A percentile compares a stretch with the other conserved stretches of the same genome.
Conservation (phyloP, 2,113 vertebrate species). For the Cyprinus carpio region DNA sequence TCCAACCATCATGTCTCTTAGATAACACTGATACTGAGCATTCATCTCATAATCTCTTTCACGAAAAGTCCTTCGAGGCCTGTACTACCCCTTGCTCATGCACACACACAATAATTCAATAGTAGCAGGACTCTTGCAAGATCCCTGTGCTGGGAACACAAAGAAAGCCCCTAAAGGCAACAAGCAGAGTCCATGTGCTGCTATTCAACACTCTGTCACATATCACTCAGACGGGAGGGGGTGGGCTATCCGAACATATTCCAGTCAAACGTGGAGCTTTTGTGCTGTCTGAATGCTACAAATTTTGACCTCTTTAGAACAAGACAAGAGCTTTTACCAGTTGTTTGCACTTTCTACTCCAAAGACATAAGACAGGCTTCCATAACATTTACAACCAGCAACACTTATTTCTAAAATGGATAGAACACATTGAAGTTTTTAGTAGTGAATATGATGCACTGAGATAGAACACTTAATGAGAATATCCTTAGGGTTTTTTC, state of each 20-base stretch:
- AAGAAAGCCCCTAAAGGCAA: slow-evolving; percentile 50
- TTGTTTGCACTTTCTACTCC: neutral
- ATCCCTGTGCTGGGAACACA: slow-evolving; percentile 47
- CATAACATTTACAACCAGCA: neutral
- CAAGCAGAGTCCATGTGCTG: slow-evolving; percentile 25
- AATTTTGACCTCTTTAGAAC: neutral
- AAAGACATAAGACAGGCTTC: neutral
- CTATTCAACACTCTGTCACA: slow-evolving; percentile 35
- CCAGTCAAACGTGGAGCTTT: neutral
- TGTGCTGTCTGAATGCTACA: slow-evolving; percentile 5
- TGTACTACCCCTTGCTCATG: neutral
- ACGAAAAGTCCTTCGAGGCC: slow-evolving; percentile 1
- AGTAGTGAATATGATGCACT: slow-evolving; percentile 2
- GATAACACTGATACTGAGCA: neutral
- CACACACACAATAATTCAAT: slow-evolving; percentile 29
- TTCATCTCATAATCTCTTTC: neutral
- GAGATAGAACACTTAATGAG: neutral
- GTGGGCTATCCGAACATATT: neutral
- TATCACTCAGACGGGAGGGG: slow-evolving; percentile 26
- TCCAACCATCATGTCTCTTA: too few relatives aligned
- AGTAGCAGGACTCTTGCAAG: slow-evolving; percentile 1
- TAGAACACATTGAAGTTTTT: neutral
- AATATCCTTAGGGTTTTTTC: slow-evolving; percentile 38
- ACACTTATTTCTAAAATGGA: neutral
- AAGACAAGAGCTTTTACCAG: neutral